Evolutionary conservation across 2,888 invertebrate species (phyloP).

Genomic region (Craniophora ligustri): DNA sequence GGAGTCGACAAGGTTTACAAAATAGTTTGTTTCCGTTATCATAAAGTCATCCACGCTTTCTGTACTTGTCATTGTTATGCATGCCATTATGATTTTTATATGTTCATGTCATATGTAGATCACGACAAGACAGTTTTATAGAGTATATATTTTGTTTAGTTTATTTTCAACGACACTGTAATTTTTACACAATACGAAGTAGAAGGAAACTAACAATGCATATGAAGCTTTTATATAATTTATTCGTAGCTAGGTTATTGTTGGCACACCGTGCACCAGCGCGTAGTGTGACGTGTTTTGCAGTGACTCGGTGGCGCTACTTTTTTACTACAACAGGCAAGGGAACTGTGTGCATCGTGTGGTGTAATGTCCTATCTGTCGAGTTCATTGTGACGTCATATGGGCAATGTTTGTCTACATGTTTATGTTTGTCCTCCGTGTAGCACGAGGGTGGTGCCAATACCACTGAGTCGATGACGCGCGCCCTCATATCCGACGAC

Average conservation of each 20-base stretch:
- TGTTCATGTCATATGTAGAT: conserved; percentile 70
- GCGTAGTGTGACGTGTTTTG: conserved; percentile 61
- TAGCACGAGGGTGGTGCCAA: conserved; percentile 97
- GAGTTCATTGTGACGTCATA: conserved; percentile 71
- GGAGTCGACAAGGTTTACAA: conserved; percentile 57
- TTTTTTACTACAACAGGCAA: conserved; percentile 88
- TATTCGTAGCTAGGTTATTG: conserved; percentile 67
- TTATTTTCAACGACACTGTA: conserved; percentile 72
- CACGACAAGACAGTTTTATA: conserved; percentile 64
- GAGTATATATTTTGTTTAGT: conserved; percentile 65
- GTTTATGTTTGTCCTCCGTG: conserved; percentile 90
- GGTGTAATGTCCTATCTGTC: conserved; percentile 59
- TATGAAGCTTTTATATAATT: conserved; percentile 67
- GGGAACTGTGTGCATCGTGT: conserved; percentile 57
- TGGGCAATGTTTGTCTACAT: conserved; percentile 83
- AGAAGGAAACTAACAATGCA: conserved; percentile 80
- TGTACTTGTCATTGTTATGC: conserved; percentile 71
- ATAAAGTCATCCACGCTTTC: conserved; percentile 73
- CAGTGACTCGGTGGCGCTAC: conserved; percentile 81
- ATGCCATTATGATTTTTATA: conserved; percentile 81
- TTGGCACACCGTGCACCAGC: conserved; percentile 64
- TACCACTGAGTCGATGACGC: conserved; percentile 98
- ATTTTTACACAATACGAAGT: conserved; percentile 74
- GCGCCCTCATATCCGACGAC: conserved; percentile 98
- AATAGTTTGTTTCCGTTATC: conserved; percentile 49